These are phyloP conservation scores for Pristionchus fissidentatus DNA, from an alignment of 2,888 invertebrate genomes.

Conservation along the genomic window DNA sequence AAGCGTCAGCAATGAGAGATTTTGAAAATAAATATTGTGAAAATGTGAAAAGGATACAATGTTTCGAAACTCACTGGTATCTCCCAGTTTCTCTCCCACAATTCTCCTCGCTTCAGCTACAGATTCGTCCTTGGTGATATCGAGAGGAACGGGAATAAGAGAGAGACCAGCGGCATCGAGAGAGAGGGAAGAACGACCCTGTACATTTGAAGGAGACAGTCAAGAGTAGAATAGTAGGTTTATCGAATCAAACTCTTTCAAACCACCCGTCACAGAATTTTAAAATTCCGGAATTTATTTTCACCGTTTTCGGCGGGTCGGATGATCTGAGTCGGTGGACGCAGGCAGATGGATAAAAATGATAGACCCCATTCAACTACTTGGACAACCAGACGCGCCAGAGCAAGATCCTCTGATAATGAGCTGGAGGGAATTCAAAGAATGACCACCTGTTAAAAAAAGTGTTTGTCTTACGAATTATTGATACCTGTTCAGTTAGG, in stretches of 20 bases:
- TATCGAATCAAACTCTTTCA: too few relatives aligned
- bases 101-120: conserved; percentile 2
- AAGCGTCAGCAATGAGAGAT: too few relatives aligned
- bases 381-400: background rate
- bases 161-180: background rate
- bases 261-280: too few relatives aligned
- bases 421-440: background rate
- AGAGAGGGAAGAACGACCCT: conserved; percentile 14
- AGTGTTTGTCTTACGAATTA: background rate
- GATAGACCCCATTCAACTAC: background rate
- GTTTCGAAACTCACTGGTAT: background rate
- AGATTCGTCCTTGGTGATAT: conserved; percentile 37
- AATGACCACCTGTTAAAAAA: background rate
- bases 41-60: background rate
- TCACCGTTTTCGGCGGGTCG: too few relatives aligned
- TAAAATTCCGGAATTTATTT: too few relatives aligned
- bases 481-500: conserved; percentile 76
- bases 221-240: too few relatives aligned
- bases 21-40: too few relatives aligned
- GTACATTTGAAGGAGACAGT: too few relatives aligned
- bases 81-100: conserved; percentile 30
- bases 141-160: conserved; percentile 7
- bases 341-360: background rate
- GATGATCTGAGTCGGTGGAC: background rate
- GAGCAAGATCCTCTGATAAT: background rate